Base-by-base conservation (phyloP, 2,888 invertebrate species). In the Xestia xanthographa region DNA sequence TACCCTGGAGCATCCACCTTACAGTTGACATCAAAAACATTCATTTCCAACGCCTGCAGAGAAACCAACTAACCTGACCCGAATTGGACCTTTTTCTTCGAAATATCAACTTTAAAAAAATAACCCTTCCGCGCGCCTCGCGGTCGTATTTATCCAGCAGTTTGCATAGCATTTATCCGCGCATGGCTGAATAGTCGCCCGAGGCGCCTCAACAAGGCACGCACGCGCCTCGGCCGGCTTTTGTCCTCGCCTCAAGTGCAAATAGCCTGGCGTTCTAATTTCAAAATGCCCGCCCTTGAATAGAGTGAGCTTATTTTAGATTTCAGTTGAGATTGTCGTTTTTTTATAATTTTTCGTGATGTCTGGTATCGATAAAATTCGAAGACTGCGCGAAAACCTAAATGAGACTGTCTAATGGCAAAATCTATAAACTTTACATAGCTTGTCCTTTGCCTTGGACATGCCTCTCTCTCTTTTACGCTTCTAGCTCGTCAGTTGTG, bases 211-310 rank as follows among this genome's bases (percentile, higher is more conserved):
- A 89, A 90, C 91, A 90, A 92, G 91, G 90, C 92, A 92, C 93
- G 93, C 93, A 92, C 90, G 90, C 87, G 87, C 88, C 85, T 84
- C 87, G 90, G 71, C 83, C 88, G 84, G 79, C 93, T 92, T 94
- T 94, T 94, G 93, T 94, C 88, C 92, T 79, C 87, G 87, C 87
- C 92, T 95, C 91, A 93, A 94, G 94, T 95, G 95, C 94, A 95
- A 95, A 95, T 94, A 95, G 94, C 93, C 93, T 93, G 88, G 93
- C 94, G 94, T 93, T 93, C 93, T 95, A 95, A 95, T 95, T 94
- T 93, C 92, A 92, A 94, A 94, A 94, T 92, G 91, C 92, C 86
- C 91, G 87, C 88, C 90, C 90, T 92, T 89, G 88, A 88, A 90
- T 90, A 88, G 89, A 91, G 81, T 89, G 86, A 91, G 91, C 89